Evolutionary conservation across 2,888 invertebrate genomes (phyloP), one percentile per base, ranked within the genome.

Genomic region (Athalia cordata): DNA sequence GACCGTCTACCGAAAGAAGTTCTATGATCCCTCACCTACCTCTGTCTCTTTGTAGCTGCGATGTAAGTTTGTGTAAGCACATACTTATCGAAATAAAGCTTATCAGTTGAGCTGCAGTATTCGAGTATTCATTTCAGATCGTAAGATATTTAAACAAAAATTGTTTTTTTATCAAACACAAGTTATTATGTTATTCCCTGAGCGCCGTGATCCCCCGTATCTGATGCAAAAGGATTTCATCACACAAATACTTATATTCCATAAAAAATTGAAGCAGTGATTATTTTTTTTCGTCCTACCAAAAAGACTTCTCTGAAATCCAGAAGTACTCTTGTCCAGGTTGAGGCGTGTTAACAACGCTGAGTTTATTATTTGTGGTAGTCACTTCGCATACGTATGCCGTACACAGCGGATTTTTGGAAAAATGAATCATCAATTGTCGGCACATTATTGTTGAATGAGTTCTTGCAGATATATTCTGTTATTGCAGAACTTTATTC

Each of bases 71-170:
- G 13, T 72, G 72, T 72, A 72, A 5, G 59, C 59, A 72, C 15
- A 72, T 72, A 55, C 68, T 59, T 72, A 72, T 72, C 72, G 47
- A 59, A 72, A 72, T 57, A 72, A 59, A 59, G 9, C 13, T n/a
- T 59, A 45, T 72, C 72, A 57, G 57, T 72, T 59, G 9, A 72
- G 59, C 72, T 29, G 52, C 59, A 72, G 59, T 72, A 59, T 45
- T 72, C 59, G 72, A 72, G n/a, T 72, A 72, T 59, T 59, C 47
- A 72, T 72, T 70, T 70, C 5, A 43, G 47, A 55, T 43, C 43
- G 5, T 66, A 66, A 49, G 13, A 66, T 66, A 47, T 3, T 13
- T 52, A 68, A 68, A n/a, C 29, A 29, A 29, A 29, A 29, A 9
- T 15, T 5, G 55, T 68, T 68, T 55, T 55, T 52, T 43, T 68